Conservation (phyloP, 2,113 vertebrate species). For the Rhadina sibilatrix region DNA sequence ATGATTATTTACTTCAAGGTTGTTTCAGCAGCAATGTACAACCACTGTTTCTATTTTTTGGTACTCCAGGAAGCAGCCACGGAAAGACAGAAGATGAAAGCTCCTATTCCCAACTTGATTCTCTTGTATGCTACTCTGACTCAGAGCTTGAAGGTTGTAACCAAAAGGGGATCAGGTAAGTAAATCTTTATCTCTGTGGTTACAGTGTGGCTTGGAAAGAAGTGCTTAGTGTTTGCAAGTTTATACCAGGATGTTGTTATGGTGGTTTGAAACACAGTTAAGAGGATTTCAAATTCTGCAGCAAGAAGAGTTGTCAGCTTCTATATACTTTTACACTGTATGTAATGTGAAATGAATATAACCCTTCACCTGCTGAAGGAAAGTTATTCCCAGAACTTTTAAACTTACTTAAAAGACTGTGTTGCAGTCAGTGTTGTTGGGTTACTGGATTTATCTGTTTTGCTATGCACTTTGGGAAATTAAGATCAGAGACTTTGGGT, state of each 20-base stretch:
- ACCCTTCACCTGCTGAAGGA: neutral
- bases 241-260: neutral
- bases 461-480: neutral
- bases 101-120: constrained; percentile 89
- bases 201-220: neutral
- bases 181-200: neutral
- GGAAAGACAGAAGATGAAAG: constrained; percentile 90
- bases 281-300: neutral
- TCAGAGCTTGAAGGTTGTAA: constrained; percentile 94
- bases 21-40: neutral
- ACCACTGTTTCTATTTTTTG: neutral
- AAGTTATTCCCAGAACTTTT: neutral
- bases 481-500: neutral
- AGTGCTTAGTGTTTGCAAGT: neutral
- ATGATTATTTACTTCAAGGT: neutral
- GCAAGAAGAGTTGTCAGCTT: neutral
- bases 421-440: neutral
- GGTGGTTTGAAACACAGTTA: neutral
- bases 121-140: constrained; percentile 88
- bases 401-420: neutral
- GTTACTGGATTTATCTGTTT: neutral
- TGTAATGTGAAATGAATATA: neutral
- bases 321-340: neutral
- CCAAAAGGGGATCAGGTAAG: constrained; percentile 98
- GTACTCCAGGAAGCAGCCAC: constrained; percentile 66